phyloP scores from a whole-genome alignment of 35 echinoderm and acorn worm genomes.

The Lytechinus variegatus region DNA sequence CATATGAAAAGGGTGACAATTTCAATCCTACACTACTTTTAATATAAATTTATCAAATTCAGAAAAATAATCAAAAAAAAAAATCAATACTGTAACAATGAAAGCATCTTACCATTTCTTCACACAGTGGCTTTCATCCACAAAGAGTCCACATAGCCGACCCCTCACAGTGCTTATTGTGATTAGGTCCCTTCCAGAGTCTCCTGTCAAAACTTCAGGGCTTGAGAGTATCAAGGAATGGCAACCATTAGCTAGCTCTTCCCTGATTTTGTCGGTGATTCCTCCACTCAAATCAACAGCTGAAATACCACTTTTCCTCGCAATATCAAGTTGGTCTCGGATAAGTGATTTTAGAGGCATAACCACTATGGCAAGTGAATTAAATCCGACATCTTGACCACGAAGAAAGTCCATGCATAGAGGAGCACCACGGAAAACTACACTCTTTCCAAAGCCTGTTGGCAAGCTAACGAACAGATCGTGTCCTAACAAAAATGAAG shows the following conservation, averaged over 20 bases:
- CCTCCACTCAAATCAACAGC: constrained; percentile 24
- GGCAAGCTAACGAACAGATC: constrained; percentile 16
- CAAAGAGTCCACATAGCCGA: neutral
- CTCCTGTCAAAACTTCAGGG: neutral
- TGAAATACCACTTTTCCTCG: neutral
- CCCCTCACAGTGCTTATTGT: neutral
- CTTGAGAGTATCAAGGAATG: constrained; percentile 18
- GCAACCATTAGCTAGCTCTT: neutral
- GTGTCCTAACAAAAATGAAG: neutral
- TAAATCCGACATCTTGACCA: neutral
- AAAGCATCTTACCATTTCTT: no score
- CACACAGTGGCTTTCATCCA: no score
- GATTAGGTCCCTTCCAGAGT: neutral
- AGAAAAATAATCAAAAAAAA: no score
- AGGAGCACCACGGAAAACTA: constrained; percentile 12
- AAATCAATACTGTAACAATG: no score
- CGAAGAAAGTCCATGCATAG: constrained; percentile 24
- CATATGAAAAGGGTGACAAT: no score
- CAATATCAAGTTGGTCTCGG: neutral
- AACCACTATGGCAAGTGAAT: neutral
- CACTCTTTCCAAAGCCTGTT: neutral
- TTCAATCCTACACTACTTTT: no score
- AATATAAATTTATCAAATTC: no score
- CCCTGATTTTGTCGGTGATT: neutral
- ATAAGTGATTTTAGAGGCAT: constrained; percentile 28